Evolutionary conservation across 1,140 invertebrate genomes (phyloP), one percentile per base, ranked within the genome.

Genomic region (Wasmannia auropunctata): DNA sequence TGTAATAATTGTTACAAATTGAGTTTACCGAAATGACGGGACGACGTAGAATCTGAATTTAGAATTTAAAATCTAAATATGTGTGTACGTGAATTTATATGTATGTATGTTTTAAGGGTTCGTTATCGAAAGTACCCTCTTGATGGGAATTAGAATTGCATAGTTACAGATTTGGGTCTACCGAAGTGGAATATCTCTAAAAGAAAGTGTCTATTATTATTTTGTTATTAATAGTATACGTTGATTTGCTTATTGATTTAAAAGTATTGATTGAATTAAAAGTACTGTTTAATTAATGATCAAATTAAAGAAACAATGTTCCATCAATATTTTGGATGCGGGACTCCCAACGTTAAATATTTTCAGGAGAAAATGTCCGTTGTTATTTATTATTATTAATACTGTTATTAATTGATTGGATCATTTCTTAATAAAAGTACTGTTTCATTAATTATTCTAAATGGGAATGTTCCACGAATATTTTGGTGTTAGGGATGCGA

Each of bases 1-100:
- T 79, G 51, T 49, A 67, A 79, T 22, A 51, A 43, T 22, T 40
- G 16, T 49, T 51, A 28, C n/a, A 67, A 25, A 67, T 31, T 56
- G 75, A 22, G 49, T n/a, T 51, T n/a, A 6, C n/a, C 7, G n/a
- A n/a, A n/a, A 7, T 51, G 7, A 51, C 2, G 19, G 6, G 6
- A 49, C 4, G 25, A 10, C 31, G 10, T 65, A 63, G 28, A 60
- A 60, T 60, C 0, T 51, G 19, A 22, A 28, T 58, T 25, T 4
- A 25, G 10, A 16, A 60, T 60, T 46, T 63, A 31, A 2, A 63
- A 63, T 70, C 25, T 49, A 11, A 49, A 19, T 28, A 14, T 6
- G 51, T 25, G 16, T 43, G 19, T 34, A 3, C n/a, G 10, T 65
- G 10, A 72, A 49, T 51, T 34, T 72, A 19, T 31, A n/a, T 19